Conservation (phyloP, 2,113 vertebrate species). For the Rhea pennata region DNA sequence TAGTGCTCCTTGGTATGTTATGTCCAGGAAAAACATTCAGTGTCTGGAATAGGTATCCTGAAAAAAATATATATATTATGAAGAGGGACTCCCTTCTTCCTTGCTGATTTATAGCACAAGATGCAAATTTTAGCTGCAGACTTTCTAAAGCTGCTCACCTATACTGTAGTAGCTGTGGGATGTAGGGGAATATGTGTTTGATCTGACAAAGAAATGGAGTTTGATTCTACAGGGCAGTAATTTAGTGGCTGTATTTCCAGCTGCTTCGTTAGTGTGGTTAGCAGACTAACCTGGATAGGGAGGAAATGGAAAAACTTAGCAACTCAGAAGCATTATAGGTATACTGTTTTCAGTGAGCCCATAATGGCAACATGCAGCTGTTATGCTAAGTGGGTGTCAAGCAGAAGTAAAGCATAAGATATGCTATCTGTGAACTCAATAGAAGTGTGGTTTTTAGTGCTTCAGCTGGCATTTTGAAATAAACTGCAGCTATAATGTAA, state of each 20-base stretch:
- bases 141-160: neutral
- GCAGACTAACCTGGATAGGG: neutral
- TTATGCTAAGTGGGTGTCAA: neutral
- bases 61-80: neutral
- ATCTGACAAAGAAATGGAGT: neutral
- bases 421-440: neutral
- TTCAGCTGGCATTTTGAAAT: neutral
- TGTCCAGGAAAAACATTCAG: neutral
- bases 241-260: neutral
- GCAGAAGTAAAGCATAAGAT: neutral
- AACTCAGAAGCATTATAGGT: neutral
- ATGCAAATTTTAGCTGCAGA: neutral
- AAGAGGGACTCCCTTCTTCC: neutral
- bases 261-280: neutral
- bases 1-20: neutral
- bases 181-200: neutral
- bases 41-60: neutral
- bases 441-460: neutral
- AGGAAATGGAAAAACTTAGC: neutral
- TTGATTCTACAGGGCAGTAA: neutral
- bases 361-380: neutral
- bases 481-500: neutral
- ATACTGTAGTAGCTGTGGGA: neutral
- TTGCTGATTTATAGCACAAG: neutral
- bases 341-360: neutral